phyloP scores from a whole-genome alignment of 2,113 vertebrate species.

The Neodontobutis hainanensis region DNA sequence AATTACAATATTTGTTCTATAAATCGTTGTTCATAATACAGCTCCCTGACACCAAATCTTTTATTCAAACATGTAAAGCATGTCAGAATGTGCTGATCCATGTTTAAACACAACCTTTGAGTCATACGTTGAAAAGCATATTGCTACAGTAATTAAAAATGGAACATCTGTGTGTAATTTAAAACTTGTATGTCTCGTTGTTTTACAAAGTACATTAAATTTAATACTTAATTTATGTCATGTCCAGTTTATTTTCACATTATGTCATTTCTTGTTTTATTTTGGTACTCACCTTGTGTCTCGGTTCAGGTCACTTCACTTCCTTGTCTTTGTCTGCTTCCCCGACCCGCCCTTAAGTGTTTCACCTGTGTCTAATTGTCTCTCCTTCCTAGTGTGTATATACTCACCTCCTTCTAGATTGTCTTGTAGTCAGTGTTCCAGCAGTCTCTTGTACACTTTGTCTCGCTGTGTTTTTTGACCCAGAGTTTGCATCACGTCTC shows the following conservation, averaged over 20 bases:
- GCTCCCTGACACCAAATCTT: neutral
- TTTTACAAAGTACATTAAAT: neutral
- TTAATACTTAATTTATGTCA: neutral
- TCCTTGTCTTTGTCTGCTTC: no score
- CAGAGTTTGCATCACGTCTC: no score
- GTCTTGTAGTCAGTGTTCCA: no score
- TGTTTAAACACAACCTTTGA: neutral
- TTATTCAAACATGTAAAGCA: neutral
- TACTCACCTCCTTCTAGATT: no score
- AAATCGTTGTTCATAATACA: conserved; percentile 28
- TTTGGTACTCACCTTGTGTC: no score
- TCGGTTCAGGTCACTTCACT: no score
- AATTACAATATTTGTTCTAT: conserved; percentile 12
- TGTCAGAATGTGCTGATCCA: neutral
- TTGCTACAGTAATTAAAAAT: neutral
- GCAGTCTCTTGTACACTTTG: no score
- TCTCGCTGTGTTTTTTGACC: no score
- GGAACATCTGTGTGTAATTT: neutral
- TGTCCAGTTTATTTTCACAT: conserved; percentile 4
- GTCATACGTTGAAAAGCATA: conserved; percentile 1
- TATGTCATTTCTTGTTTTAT: neutral
- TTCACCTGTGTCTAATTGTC: no score
- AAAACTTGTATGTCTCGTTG: neutral
- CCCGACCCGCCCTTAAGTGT: no score
- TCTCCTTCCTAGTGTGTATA: no score